Conservation (phyloP, 2,113 vertebrate genomes). For the Eleginops maclovinus region DNA sequence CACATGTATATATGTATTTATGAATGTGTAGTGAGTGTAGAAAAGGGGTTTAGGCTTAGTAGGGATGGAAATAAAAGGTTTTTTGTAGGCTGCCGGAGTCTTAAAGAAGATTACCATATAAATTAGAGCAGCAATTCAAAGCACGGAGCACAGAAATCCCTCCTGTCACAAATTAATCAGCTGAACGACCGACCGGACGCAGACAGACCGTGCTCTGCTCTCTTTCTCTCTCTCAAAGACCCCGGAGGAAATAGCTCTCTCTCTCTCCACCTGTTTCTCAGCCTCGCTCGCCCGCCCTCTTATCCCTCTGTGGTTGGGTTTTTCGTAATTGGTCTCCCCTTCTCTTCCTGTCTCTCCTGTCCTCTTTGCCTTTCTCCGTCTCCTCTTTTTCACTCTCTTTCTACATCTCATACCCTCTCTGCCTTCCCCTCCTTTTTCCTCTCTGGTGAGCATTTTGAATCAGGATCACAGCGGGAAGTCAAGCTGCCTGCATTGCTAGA, state of each 20-base stretch:
- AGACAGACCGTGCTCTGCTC: slow-evolving; percentile 50
- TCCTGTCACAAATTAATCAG: slow-evolving; percentile 80
- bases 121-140: slow-evolving; percentile 80
- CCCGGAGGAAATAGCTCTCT: slow-evolving; percentile 63
- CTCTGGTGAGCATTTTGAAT: slow-evolving; percentile 70
- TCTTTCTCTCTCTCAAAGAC: slow-evolving; percentile 54
- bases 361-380: slow-evolving; percentile 58
- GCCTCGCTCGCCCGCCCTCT: slow-evolving; percentile 26
- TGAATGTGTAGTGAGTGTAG: slow-evolving; percentile 55
- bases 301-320: slow-evolving; percentile 37
- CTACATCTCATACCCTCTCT: background rate
- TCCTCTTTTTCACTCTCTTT: slow-evolving; percentile 13
- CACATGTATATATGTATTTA: slow-evolving; percentile 21
- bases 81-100: slow-evolving; percentile 69
- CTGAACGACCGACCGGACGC: slow-evolving; percentile 63
- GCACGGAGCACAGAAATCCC: slow-evolving; percentile 72
- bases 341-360: slow-evolving; percentile 41
- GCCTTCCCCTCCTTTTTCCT: slow-evolving; percentile 18
- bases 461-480: slow-evolving; percentile 69
- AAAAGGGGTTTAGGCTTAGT: slow-evolving; percentile 55
- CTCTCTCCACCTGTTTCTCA: slow-evolving; percentile 23
- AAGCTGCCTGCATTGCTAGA: slow-evolving; percentile 40
- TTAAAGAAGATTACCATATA: slow-evolving; percentile 82
- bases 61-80: slow-evolving; percentile 61
- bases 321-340: slow-evolving; percentile 49